phyloP scores from a whole-genome alignment of 2,113 vertebrate species.

The Otus sunia region DNA sequence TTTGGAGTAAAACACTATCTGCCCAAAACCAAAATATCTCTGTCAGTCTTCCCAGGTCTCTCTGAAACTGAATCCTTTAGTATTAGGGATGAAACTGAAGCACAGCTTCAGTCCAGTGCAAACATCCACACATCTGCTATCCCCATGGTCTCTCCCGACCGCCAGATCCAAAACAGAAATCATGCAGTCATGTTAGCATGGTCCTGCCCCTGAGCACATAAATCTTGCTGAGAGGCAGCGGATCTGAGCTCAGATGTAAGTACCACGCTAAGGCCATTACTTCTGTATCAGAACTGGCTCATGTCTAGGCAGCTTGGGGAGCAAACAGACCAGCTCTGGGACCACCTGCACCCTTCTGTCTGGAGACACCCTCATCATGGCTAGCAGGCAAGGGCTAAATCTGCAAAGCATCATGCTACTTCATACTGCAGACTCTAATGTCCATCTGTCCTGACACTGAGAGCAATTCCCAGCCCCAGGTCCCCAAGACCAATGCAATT shows the following conservation, averaged over 20 bases:
- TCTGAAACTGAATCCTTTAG: neutral
- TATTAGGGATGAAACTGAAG: neutral
- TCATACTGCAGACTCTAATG: neutral
- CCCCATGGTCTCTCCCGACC: neutral
- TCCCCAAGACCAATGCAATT: neutral
- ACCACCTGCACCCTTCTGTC: neutral
- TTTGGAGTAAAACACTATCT: neutral
- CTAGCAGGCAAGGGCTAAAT: neutral
- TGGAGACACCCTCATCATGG: neutral
- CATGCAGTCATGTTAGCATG: accelerated
- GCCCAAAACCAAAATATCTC: neutral
- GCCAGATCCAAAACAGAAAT: neutral
- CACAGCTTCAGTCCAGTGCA: neutral
- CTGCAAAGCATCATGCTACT: neutral
- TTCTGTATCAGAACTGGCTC: neutral
- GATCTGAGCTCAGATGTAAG: neutral
- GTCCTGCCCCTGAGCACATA: neutral
- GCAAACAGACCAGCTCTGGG: neutral
- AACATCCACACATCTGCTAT: slow-evolving; percentile 5
- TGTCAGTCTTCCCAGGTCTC: neutral
- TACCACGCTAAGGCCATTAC: accelerated
- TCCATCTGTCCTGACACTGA: neutral
- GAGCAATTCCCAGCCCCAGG: neutral
- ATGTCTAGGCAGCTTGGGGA: neutral
- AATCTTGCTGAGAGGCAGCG: neutral